Evolutionary conservation across 2,888 invertebrate genomes (phyloP).

Genomic region (Parasteatoda lunata): DNA sequence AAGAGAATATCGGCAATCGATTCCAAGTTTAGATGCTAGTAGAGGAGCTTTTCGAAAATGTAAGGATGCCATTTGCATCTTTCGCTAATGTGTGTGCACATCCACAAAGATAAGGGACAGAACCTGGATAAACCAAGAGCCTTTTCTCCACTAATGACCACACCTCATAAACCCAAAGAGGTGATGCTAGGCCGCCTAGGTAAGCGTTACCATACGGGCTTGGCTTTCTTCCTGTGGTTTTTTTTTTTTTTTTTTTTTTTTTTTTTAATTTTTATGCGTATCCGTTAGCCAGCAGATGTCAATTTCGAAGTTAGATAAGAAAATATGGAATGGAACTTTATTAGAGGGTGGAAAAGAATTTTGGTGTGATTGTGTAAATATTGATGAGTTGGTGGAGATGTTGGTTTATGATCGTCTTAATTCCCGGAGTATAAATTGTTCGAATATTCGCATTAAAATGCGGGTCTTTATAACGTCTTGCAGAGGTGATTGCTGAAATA

Average conservation of each 20-base stretch:
- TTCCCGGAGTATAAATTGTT: too few relatives aligned
- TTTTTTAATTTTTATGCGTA: too few relatives aligned
- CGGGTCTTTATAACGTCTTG: too few relatives aligned
- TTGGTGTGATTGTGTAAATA: neutral
- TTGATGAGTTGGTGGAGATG: too few relatives aligned
- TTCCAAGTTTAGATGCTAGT: constrained; percentile 36
- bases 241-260: too few relatives aligned
- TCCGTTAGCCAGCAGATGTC: constrained; percentile 14
- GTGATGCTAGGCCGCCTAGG: neutral
- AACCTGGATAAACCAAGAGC: neutral
- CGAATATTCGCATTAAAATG: too few relatives aligned
- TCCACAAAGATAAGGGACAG: constrained; percentile 13
- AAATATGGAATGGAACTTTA: neutral
- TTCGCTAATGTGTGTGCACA: constrained; percentile 23
- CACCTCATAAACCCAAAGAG: constrained; percentile 18
- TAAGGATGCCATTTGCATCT: constrained; percentile 56
- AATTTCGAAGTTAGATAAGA: constrained; percentile 9
- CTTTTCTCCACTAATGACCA: constrained; percentile 32
- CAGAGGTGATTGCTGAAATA: too few relatives aligned
- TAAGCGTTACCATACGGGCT: neutral
- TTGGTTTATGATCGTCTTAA: too few relatives aligned
- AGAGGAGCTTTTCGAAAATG: neutral
- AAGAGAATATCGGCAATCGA: constrained; percentile 50
- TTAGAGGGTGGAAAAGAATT: neutral
- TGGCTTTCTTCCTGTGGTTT: neutral